phyloP scores from a whole-genome alignment of 1,140 invertebrate genomes.

The Asbolus verrucosus region DNA sequence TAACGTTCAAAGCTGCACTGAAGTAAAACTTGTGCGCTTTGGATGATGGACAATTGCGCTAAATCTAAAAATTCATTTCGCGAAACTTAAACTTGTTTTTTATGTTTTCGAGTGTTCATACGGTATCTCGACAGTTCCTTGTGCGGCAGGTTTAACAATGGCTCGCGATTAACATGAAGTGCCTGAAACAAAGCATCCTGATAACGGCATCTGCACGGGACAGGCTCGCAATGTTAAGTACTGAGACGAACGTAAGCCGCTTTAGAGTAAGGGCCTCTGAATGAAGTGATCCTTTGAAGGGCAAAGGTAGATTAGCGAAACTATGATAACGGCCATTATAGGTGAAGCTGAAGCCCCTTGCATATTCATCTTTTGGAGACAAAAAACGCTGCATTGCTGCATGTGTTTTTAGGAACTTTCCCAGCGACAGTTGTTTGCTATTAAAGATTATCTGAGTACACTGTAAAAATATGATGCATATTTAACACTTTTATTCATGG shows the following conservation, averaged over 20 bases:
- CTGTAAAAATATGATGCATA: no score
- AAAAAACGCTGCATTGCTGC: no score
- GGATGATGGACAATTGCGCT: not conserved
- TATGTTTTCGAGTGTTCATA: not conserved
- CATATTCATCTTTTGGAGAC: no score
- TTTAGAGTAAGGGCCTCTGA: conserved; percentile 28
- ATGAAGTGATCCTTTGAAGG: no score
- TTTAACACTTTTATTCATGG: no score
- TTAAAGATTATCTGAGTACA: no score
- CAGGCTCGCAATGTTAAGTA: conserved; percentile 52
- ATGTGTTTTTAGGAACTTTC: no score
- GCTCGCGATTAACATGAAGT: conserved; percentile 52
- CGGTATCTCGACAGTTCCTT: conserved; percentile 62
- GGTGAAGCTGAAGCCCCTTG: no score
- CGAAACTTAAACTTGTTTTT: conserved; percentile 9
- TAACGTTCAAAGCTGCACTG: conserved; percentile 12
- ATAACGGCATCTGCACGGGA: conserved; percentile 51
- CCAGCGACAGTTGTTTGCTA: no score
- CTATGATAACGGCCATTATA: no score
- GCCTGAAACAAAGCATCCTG: conserved; percentile 51
- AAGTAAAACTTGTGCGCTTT: conserved; percentile 13
- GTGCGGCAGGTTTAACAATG: conserved; percentile 55
- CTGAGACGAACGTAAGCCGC: conserved; percentile 49
- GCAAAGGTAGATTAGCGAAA: conserved; percentile 8
- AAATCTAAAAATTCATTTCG: conserved; percentile 34